Percentiles rank a stretch among this genome's conserved stretches.
Evolutionary conservation across 2,113 vertebrate species (phyloP).

Genomic region (Laticauda laticaudata): DNA sequence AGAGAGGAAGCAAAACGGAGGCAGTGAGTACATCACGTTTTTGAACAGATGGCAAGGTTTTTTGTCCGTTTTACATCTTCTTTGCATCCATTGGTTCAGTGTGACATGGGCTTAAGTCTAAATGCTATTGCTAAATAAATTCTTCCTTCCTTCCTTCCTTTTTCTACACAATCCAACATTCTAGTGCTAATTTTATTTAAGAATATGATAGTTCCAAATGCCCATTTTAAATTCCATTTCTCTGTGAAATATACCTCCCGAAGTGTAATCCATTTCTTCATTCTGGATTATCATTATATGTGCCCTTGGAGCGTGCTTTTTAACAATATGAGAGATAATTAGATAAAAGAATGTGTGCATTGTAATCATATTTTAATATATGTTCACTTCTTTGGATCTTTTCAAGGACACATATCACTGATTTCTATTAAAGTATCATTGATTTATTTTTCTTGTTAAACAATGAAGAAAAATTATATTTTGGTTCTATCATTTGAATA

Average conservation of each 20-base stretch:
- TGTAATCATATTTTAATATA: constrained; percentile 15
- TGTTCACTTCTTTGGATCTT: neutral
- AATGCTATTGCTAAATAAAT: neutral
- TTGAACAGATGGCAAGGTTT: too few species aligned
- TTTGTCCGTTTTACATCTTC: too few species aligned
- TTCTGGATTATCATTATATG: neutral
- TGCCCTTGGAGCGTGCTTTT: neutral
- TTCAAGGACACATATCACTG: neutral
- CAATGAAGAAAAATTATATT: neutral
- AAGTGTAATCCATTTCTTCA: neutral
- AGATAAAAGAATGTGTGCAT: neutral
- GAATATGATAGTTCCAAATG: neutral
- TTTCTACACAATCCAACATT: neutral
- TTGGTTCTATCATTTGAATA: neutral
- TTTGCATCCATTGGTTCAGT: too few species aligned
- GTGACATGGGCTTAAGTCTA: too few species aligned
- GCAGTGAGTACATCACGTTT: too few species aligned
- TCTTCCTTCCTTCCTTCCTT: neutral
- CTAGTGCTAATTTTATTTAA: neutral
- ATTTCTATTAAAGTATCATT: constrained; percentile 3
- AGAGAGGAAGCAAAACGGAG: too few species aligned
- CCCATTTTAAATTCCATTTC: neutral
- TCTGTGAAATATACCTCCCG: neutral
- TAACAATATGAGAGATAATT: neutral
- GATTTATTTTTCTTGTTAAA: neutral